phyloP scores from a whole-genome alignment of 2,797 vertebrate species.

The Enteromius viviparus region DNA sequence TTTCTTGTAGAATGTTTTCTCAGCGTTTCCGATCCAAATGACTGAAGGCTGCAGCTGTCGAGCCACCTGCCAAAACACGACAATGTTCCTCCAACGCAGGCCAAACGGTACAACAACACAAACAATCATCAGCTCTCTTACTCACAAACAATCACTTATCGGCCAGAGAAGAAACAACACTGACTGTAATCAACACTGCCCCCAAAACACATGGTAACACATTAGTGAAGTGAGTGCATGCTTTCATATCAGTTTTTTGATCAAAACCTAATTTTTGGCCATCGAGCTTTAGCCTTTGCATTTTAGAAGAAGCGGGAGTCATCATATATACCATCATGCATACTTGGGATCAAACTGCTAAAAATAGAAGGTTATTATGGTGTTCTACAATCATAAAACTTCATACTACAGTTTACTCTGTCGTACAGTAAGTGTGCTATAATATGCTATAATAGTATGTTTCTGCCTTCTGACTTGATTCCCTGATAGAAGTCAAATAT shows the following conservation, averaged over 20 bases:
- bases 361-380: background rate
- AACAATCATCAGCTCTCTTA: constrained; percentile 36
- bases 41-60: constrained; percentile 84
- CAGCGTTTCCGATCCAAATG: constrained; percentile 84
- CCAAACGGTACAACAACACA: constrained; percentile 41
- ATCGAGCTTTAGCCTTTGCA: background rate
- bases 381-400: background rate
- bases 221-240: background rate
- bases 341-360: background rate
- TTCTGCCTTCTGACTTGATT: background rate
- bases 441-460: background rate
- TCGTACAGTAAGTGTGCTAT: background rate
- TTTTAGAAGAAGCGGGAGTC: background rate
- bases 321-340: background rate
- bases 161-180: constrained; percentile 31
- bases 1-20: constrained; percentile 84
- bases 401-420: background rate
- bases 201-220: background rate
- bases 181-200: constrained; percentile 1
- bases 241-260: constrained; percentile 3
- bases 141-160: constrained; percentile 38
- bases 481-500: background rate
- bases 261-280: background rate
- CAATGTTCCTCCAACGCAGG: constrained; percentile 32
- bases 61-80: constrained; percentile 78